These are phyloP conservation scores for Gephyroberyx darwinii DNA, from an alignment of 2,797 vertebrate genomes.

Conservation along the genomic window DNA sequence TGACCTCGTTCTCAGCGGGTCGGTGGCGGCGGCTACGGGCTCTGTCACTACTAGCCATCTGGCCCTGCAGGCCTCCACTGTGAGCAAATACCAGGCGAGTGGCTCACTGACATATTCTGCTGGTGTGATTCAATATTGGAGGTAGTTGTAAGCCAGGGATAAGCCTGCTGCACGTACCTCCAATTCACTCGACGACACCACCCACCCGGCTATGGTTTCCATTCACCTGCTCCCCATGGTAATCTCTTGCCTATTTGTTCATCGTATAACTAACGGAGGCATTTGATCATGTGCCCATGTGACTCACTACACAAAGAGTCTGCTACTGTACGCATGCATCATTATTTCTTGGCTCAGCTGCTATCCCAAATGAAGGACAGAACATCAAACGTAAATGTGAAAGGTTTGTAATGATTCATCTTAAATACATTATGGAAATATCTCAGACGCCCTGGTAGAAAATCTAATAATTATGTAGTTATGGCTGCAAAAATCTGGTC, in stretches of 20 bases:
- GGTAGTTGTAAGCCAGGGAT: slow-evolving; percentile 69
- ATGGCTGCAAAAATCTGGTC: slow-evolving; percentile 6
- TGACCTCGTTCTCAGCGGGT: slow-evolving; percentile 70
- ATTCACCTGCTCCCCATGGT: slow-evolving; percentile 51
- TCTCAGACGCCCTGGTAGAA: background rate
- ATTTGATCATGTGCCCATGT: slow-evolving; percentile 28
- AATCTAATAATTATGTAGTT: background rate
- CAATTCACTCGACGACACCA: slow-evolving; percentile 44
- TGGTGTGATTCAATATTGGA: slow-evolving; percentile 67
- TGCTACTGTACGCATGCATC: background rate
- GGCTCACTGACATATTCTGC: slow-evolving; percentile 66
- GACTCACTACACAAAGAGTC: slow-evolving; percentile 4
- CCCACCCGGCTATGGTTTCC: slow-evolving; percentile 49
- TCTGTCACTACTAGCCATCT: slow-evolving; percentile 71
- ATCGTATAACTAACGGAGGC: slow-evolving; percentile 29
- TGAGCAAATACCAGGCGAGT: slow-evolving; percentile 58
- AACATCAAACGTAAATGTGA: slow-evolving; percentile 8
- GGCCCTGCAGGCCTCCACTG: slow-evolving; percentile 58
- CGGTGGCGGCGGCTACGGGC: slow-evolving; percentile 56
- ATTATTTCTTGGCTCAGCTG: slow-evolving; percentile 3
- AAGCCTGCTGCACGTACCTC: slow-evolving; percentile 45
- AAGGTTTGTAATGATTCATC: slow-evolving; percentile 29
- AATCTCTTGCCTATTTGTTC: slow-evolving; percentile 26
- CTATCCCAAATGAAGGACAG: slow-evolving; percentile 17
- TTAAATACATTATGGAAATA: slow-evolving; percentile 20